phyloP scores from a whole-genome alignment of 2,797 vertebrate species.

The Staurois parvus region DNA sequence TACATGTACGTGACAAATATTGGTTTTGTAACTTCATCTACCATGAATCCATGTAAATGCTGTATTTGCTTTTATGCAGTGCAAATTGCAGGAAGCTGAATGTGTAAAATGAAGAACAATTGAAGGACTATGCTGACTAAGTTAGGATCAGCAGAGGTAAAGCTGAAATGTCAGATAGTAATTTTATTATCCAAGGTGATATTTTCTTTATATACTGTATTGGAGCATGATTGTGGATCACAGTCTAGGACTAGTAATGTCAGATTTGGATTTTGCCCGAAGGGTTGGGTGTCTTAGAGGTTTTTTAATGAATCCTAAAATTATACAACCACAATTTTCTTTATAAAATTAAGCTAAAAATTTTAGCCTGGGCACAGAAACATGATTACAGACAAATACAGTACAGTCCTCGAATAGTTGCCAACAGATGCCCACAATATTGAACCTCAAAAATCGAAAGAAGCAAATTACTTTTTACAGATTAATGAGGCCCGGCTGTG shows the following conservation, averaged over 20 bases:
- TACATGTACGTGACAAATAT: slow-evolving; percentile 40
- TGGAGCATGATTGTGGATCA: background rate
- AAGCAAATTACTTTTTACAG: too few species aligned
- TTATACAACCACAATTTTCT: too few species aligned
- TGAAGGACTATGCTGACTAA: slow-evolving; percentile 15
- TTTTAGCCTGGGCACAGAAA: too few species aligned
- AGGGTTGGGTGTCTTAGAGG: background rate
- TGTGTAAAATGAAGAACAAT: background rate
- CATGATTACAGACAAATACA: too few species aligned
- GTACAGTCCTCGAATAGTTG: too few species aligned
- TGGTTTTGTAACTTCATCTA: slow-evolving; percentile 18
- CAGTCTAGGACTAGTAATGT: background rate
- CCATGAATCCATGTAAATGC: slow-evolving; percentile 15
- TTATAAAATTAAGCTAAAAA: too few species aligned
- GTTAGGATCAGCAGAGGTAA: slow-evolving; percentile 4
- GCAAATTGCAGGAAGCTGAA: slow-evolving; percentile 29
- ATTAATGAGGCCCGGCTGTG: too few species aligned
- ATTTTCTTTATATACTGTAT: slow-evolving; percentile 1
- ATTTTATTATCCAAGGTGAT: slow-evolving; percentile 19
- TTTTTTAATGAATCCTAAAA: background rate
- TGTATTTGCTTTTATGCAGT: slow-evolving; percentile 21
- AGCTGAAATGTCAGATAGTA: slow-evolving; percentile 15
- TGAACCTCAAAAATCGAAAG: too few species aligned
- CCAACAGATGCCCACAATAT: too few species aligned
- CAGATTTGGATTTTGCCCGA: background rate